These are phyloP conservation scores for Buphagus erythrorhynchus DNA, from an alignment of 2,797 vertebrate genomes.

Conservation along the genomic window DNA sequence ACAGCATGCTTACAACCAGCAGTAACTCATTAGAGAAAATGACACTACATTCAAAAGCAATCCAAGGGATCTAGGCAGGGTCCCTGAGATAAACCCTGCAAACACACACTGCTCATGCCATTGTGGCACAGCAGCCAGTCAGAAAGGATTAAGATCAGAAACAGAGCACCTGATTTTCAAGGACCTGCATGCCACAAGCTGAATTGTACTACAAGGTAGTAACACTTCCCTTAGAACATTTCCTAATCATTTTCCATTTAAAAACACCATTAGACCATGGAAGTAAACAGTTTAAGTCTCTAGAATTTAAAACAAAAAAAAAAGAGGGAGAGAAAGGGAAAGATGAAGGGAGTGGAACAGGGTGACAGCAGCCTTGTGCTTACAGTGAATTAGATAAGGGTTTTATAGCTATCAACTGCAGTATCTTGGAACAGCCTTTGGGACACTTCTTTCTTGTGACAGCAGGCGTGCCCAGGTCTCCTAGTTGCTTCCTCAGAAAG, in stretches of 20 bases:
- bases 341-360: background rate
- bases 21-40: conserved; percentile 32
- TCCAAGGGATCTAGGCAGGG: background rate
- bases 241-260: background rate
- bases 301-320: background rate
- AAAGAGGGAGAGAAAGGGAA: background rate
- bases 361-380: background rate
- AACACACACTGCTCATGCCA: background rate
- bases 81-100: background rate
- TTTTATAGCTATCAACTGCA: background rate
- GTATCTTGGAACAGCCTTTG: background rate
- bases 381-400: background rate
- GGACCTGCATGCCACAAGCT: background rate
- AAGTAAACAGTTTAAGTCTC: background rate
- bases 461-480: background rate
- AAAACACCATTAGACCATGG: background rate
- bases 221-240: background rate
- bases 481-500: background rate
- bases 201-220: background rate
- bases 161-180: background rate
- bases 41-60: conserved; percentile 16
- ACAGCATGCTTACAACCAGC: background rate
- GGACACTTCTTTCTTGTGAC: background rate
- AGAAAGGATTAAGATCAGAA: background rate
- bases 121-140: background rate